Base-by-base conservation (phyloP, 2,888 invertebrate species). In the Temnothorax rugatulus region DNA sequence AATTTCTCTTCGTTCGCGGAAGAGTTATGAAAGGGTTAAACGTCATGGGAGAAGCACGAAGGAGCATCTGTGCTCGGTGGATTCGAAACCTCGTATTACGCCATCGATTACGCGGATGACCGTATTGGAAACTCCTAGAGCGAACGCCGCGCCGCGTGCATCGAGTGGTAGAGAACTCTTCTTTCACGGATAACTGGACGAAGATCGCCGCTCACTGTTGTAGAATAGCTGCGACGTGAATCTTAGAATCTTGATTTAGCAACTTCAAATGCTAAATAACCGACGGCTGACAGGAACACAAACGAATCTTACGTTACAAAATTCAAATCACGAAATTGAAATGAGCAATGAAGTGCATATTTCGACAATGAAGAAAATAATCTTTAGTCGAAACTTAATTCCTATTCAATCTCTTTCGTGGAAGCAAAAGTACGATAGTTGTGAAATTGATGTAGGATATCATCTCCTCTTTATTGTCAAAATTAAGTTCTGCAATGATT, bases 51-150 rank as follows among this genome's bases (percentile, higher is more conserved):
- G 73, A 73, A 25, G 73, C 41, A 73, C 34, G 59, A 25, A 61
- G 29, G 18, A 73, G 64, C 38, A 21, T 68, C 18, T 61, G 44
- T 9, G 25, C 44, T 44, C 74, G n/a, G 61, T 29, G 61, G 61
- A 21, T 71, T 81, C 81, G 44, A 73, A 44, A 50, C 25, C 69
- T 79, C 41, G 15, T 54, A 69, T 79, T 79, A 79, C 68, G 38
- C 81, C 71, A 73, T 59, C 81, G 73, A 61, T 81, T 81, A 61
- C 29, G 81, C 59, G 25, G 47, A 81, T 57, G 38, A 44, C 41
- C 59, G 73, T 73, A 81, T 81, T 81, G 73, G 81, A 81, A 81
- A 81, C 61, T 57, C 64, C 47, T 68, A 73, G 47, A 81, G 71
- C 81, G 59, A 81, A 73, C 50, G 41, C 73, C 63, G 13, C 34